Percentiles rank a stretch among this genome's conserved stretches.
phyloP scores from a whole-genome alignment of 2,113 vertebrate species.

The Tringa solitaria region DNA sequence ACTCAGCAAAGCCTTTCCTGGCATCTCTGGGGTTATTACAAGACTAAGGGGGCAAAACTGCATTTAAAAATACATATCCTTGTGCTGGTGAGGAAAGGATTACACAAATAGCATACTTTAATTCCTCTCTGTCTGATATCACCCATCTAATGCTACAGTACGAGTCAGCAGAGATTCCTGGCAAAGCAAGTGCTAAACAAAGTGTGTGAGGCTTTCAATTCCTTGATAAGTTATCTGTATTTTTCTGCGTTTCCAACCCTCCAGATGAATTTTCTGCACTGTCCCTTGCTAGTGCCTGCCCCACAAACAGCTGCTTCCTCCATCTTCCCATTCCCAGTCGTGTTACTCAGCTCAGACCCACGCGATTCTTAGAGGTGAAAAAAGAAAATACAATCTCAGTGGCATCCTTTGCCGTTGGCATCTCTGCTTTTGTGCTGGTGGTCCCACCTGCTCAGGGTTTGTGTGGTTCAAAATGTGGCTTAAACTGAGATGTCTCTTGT shows the following conservation, averaged over 20 bases:
- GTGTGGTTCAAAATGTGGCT: not conserved
- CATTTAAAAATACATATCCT: not conserved
- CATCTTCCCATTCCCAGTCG: not conserved
- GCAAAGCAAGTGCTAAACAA: not conserved
- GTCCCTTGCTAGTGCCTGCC: not conserved
- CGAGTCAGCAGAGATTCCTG: not conserved
- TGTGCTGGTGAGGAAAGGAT: not conserved
- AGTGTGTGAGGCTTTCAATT: accelerated
- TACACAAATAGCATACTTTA: not conserved
- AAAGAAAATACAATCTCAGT: not conserved
- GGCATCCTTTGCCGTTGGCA: not conserved
- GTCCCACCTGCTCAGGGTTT: not conserved
- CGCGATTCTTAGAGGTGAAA: not conserved
- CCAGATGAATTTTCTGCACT: not conserved
- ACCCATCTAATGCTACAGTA: accelerated
- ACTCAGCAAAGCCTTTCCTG: not conserved
- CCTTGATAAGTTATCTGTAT: too few species aligned
- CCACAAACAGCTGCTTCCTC: not conserved
- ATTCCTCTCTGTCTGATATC: not conserved
- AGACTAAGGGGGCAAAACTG: not conserved
- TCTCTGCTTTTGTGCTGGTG: not conserved
- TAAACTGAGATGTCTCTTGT: not conserved
- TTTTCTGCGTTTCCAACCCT: not conserved
- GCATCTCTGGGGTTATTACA: not conserved
- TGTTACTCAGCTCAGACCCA: not conserved